Evolutionary conservation across 2,888 invertebrate genomes (phyloP).

Genomic region (Caenorhabditis zanzibari): DNA sequence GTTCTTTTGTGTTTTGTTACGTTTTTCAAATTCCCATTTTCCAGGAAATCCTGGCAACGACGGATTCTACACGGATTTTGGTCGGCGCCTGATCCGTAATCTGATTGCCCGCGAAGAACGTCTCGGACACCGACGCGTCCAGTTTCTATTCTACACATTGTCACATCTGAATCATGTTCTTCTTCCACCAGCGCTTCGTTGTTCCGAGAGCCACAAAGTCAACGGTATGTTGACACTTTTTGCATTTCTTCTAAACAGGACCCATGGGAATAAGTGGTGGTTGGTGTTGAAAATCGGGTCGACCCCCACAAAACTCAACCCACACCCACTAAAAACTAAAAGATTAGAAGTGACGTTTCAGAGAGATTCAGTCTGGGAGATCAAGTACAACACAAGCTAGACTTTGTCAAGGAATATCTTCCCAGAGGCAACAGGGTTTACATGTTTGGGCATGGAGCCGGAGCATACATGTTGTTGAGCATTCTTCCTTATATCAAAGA

Average conservation of each 20-base stretch:
- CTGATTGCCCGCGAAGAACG: conserved; percentile 71
- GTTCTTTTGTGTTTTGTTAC: conserved; percentile 7
- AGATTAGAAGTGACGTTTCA: conserved; percentile 48
- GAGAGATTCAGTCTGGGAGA: conserved; percentile 77
- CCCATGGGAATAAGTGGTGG: conserved; percentile 17
- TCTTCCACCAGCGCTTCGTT: conserved; percentile 73
- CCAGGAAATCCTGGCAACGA: conserved; percentile 82
- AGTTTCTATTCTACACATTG: conserved; percentile 74
- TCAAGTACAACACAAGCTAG: conserved; percentile 79
- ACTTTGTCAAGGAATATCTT: conserved; percentile 77
- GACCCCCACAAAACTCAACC: not conserved
- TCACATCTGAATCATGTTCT: conserved; percentile 81
- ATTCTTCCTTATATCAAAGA: conserved; percentile 76
- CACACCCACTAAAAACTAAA: not conserved
- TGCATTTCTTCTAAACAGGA: conserved; percentile 1
- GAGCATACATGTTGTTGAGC: conserved; percentile 77
- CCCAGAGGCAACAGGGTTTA: conserved; percentile 74
- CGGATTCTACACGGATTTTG: conserved; percentile 80
- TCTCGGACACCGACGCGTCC: conserved; percentile 62
- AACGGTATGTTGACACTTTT: conserved; percentile 65
- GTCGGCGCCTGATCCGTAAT: conserved; percentile 71
- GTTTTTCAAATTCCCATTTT: conserved; percentile 12
- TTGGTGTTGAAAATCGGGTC: conserved; percentile 8
- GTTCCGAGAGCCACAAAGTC: conserved; percentile 66
- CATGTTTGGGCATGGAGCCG: conserved; percentile 80